Percentiles rank a stretch among this genome's conserved stretches.
These are phyloP conservation scores for Brachypteracias leptosomus DNA, from an alignment of 2,113 vertebrate genomes.

Conservation along the genomic window DNA sequence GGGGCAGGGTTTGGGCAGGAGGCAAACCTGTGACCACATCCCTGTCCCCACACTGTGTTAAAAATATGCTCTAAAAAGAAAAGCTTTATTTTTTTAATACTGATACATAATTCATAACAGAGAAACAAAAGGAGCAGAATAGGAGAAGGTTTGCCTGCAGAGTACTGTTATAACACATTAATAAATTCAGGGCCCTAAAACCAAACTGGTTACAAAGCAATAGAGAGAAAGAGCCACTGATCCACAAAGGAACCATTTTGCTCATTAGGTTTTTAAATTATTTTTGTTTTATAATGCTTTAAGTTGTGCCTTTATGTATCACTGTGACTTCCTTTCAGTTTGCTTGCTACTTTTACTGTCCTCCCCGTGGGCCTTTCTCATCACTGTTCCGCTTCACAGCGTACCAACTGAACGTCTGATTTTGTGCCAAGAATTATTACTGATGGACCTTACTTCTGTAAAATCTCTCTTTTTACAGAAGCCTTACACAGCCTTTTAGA, in stretches of 20 bases:
- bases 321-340: not conserved
- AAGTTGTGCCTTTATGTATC: not conserved
- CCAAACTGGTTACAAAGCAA: not conserved
- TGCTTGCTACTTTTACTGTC: not conserved
- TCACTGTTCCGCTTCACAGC: not conserved
- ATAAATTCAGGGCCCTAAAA: not conserved
- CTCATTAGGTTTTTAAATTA: not conserved
- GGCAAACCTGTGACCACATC: not conserved
- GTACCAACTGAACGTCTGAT: not conserved
- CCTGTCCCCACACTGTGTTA: not conserved
- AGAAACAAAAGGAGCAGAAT: not conserved
- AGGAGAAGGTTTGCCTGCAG: not conserved
- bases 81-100: not conserved
- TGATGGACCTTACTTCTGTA: not conserved
- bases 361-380: not conserved
- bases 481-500: not conserved
- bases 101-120: not conserved
- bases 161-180: not conserved
- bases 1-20: not conserved
- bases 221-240: not conserved
- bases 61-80: not conserved
- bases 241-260: not conserved
- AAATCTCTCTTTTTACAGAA: not conserved
- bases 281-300: not conserved
- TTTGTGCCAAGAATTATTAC: not conserved